Evolutionary conservation across 2,797 vertebrate genomes (phyloP).

Genomic region (Phataginus tetradactyla): DNA sequence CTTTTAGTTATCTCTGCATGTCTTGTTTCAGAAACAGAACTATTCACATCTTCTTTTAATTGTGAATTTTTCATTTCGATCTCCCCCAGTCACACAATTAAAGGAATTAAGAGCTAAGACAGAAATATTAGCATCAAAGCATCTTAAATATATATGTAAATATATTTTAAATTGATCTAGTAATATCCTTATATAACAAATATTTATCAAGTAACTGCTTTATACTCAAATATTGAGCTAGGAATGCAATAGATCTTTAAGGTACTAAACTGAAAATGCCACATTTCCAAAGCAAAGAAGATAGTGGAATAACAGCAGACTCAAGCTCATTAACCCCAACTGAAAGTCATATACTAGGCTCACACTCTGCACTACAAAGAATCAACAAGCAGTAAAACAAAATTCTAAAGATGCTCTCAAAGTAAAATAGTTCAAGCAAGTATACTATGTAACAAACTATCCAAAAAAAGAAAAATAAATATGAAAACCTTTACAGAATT

Average conservation of each 20-base stretch:
- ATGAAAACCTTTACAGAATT: neutral
- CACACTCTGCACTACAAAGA: neutral
- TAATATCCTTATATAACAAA: conserved; percentile 36
- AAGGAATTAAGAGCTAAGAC: conserved; percentile 39
- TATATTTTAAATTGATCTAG: conserved; percentile 42
- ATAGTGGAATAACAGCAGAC: neutral
- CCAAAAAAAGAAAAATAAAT: neutral
- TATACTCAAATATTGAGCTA: neutral
- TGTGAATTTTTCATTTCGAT: conserved; percentile 25
- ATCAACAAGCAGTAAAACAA: neutral
- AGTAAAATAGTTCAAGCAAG: neutral
- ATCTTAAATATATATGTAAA: conserved; percentile 50
- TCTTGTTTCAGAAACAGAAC: conserved; percentile 37
- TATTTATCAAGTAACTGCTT: conserved; percentile 44
- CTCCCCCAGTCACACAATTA: conserved; percentile 6
- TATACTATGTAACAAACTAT: neutral
- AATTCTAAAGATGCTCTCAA: neutral
- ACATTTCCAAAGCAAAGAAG: neutral
- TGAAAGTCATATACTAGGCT: neutral
- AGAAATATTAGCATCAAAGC: conserved; percentile 48
- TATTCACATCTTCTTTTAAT: conserved; percentile 44
- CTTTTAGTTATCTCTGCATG: neutral
- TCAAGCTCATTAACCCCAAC: neutral
- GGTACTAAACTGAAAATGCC: conserved; percentile 15
- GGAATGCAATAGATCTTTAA: neutral